A percentile compares a stretch with the other conserved stretches of the same genome.
These are phyloP conservation scores for Tiphia femorata DNA, from an alignment of 2,888 invertebrate species.

Conservation along the genomic window DNA sequence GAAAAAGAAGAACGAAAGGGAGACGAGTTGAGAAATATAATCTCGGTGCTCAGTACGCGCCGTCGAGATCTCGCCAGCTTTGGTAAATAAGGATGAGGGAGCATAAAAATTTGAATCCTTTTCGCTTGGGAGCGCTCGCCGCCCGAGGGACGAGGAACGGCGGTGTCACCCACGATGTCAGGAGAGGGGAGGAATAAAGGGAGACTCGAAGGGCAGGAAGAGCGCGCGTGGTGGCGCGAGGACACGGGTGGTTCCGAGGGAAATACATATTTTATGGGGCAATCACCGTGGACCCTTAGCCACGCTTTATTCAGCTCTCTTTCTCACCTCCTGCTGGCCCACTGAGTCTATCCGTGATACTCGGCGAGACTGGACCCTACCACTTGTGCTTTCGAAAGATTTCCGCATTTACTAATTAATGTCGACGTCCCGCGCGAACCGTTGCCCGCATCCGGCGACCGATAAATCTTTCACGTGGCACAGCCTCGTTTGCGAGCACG, in stretches of 20 bases:
- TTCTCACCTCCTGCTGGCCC: constrained; percentile 8
- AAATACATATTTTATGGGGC: constrained; percentile 67
- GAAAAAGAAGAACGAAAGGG: too few relatives aligned
- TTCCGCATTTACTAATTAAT: constrained; percentile 49
- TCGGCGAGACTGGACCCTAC: constrained; percentile 19
- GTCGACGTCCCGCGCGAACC: constrained; percentile 9
- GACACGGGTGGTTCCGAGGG: constrained; percentile 14
- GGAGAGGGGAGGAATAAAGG: constrained; percentile 1
- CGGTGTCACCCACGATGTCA: constrained; percentile 22
- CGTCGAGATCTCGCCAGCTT: too few relatives aligned
- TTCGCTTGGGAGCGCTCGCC: too few relatives aligned
- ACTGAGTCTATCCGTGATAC: not conserved
- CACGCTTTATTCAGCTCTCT: constrained; percentile 59
- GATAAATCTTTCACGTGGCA: constrained; percentile 32
- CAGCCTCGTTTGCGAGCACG: too few relatives aligned
- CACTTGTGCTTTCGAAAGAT: constrained; percentile 38
- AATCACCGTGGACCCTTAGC: constrained; percentile 66
- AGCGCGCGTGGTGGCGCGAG: not conserved
- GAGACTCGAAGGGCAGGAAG: constrained; percentile 15
- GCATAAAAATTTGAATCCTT: too few relatives aligned
- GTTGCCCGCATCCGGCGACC: too few relatives aligned
- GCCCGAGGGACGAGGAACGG: constrained; percentile 35
- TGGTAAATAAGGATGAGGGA: too few relatives aligned
- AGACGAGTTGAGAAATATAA: too few relatives aligned
- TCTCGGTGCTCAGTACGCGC: too few relatives aligned